phyloP scores from a whole-genome alignment of 2,113 vertebrate genomes.

The Peromyscus leucopus region DNA sequence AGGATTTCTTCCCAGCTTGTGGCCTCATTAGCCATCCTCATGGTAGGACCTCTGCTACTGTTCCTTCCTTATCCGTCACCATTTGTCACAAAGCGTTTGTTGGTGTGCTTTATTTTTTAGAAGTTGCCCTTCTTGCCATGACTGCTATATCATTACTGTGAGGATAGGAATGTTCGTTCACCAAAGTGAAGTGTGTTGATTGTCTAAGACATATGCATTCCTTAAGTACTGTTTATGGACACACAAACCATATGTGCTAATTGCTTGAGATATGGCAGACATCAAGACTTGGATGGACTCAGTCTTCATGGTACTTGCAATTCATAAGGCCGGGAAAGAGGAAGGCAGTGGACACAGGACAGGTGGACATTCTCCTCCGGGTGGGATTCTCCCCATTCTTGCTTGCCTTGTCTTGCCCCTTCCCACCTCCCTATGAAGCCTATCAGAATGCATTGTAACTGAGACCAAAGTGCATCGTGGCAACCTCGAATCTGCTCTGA shows the following conservation, averaged over 20 bases:
- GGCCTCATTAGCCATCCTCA: background rate
- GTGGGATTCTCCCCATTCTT: background rate
- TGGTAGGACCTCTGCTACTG: background rate
- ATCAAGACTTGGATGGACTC: background rate
- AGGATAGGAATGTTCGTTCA: background rate
- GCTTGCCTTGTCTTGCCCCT: background rate
- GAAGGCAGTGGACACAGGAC: background rate
- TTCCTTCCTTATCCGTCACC: background rate
- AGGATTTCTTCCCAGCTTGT: background rate
- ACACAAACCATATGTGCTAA: background rate
- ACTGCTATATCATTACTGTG: background rate
- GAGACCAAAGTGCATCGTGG: background rate
- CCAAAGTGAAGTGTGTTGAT: background rate
- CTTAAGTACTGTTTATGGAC: background rate
- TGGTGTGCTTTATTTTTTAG: background rate
- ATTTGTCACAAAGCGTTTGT: background rate
- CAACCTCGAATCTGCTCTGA: background rate
- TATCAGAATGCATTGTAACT: background rate
- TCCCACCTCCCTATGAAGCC: background rate
- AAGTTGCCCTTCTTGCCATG: background rate
- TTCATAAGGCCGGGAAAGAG: background rate
- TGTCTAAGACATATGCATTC: background rate
- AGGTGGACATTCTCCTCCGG: no score
- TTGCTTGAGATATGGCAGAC: background rate
- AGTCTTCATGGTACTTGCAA: background rate